These are phyloP conservation scores for Lamproptera curius DNA, from an alignment of 2,888 invertebrate genomes.

Conservation along the genomic window DNA sequence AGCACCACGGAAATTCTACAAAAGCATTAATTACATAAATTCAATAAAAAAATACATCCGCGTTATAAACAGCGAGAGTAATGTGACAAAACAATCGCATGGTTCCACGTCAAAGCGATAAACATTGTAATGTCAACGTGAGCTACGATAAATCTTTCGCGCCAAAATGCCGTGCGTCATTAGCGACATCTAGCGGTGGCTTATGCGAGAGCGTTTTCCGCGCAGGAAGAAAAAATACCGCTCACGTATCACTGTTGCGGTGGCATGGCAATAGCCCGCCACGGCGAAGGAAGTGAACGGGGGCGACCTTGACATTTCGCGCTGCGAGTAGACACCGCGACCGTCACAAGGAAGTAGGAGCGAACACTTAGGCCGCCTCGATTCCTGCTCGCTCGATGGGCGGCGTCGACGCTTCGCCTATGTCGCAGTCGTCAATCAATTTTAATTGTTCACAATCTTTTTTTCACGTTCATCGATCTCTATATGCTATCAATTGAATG, in stretches of 20 bases:
- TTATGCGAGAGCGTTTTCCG: constrained; percentile 25
- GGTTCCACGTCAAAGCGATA: constrained; percentile 1
- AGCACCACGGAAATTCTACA: not conserved
- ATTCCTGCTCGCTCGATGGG: constrained; percentile 21
- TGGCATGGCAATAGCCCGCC: constrained; percentile 31
- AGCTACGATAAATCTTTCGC: constrained; percentile 4
- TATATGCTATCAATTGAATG: too few species aligned
- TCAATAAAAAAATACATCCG: not conserved
- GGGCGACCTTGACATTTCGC: constrained; percentile 71
- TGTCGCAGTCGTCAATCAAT: not conserved
- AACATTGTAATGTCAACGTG: constrained; percentile 3
- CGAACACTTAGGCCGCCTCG: constrained; percentile 33
- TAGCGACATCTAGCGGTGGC: constrained; percentile 4
- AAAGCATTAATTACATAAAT: not conserved
- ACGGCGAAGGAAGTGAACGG: constrained; percentile 68
- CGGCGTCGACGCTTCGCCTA: not conserved
- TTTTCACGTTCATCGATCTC: too few species aligned
- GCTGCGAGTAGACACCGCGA: constrained; percentile 40
- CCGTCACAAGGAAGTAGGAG: constrained; percentile 56
- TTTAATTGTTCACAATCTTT: too few species aligned
- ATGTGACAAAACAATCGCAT: constrained; percentile 12
- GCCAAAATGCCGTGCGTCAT: constrained; percentile 8
- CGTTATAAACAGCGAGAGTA: constrained; percentile 1
- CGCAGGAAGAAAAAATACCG: constrained; percentile 25
- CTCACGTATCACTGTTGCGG: constrained; percentile 27